Evolutionary conservation across 2,113 vertebrate genomes (phyloP).

Genomic region (Rhea pennata): DNA sequence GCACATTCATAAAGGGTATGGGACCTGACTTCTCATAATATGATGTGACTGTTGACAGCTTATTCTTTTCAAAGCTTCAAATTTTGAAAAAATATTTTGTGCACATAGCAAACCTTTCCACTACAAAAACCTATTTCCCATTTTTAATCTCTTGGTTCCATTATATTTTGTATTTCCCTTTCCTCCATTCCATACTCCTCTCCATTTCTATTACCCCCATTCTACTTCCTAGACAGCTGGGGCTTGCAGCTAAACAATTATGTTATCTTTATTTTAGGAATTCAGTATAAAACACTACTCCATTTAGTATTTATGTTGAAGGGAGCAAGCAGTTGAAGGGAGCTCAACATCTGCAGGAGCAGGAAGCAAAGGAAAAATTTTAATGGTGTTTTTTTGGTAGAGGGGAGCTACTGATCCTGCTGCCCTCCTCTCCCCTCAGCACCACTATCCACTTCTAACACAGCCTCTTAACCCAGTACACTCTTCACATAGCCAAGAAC

Average conservation of each 20-base stretch:
- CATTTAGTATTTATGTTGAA: neutral
- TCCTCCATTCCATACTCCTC: neutral
- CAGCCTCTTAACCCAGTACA: neutral
- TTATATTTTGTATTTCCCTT: neutral
- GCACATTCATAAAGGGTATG: neutral
- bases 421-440: neutral
- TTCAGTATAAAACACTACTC: neutral
- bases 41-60: neutral
- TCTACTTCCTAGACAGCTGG: neutral
- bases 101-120: neutral
- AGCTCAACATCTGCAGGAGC: neutral
- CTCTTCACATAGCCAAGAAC: neutral
- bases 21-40: neutral
- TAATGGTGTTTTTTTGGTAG: neutral
- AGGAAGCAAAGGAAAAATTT: neutral
- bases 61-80: neutral
- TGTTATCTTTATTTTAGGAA: neutral
- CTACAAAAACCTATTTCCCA: neutral
- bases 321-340: neutral
- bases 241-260: neutral
- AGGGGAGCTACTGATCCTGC: neutral
- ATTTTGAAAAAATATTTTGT: neutral
- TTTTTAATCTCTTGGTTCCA: neutral
- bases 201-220: neutral
- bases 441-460: neutral